Conservation (phyloP, 2,113 vertebrate genomes). For the Scytalopus superciliaris region DNA sequence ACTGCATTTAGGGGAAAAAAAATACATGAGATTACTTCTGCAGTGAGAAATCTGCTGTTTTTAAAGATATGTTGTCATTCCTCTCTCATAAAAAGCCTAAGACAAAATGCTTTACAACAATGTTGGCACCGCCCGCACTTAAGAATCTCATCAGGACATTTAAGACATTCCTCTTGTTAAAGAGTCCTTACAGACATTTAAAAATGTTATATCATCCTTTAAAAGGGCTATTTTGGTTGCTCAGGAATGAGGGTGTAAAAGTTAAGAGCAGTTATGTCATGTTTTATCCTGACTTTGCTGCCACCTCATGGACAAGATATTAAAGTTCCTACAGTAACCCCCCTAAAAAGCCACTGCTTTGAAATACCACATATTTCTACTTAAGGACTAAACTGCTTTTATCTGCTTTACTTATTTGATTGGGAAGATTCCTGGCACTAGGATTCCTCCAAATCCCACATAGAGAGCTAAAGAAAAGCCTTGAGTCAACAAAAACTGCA, state of each 20-base stretch:
- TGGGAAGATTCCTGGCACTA: not conserved
- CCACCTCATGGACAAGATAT: conserved; percentile 56
- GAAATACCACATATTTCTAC: not conserved
- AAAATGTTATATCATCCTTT: not conserved
- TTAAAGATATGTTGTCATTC: not conserved
- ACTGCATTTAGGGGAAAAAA: not conserved
- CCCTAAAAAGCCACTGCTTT: not conserved
- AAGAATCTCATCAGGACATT: not conserved
- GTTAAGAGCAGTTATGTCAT: not conserved
- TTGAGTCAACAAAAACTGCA: conserved; percentile 34
- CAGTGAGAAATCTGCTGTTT: not conserved
- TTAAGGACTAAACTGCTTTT: not conserved
- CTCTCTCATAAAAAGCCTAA: not conserved
- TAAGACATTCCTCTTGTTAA: not conserved
- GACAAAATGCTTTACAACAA: not conserved
- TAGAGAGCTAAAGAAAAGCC: conserved; percentile 9
- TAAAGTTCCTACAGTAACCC: not conserved
- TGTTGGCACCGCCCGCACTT: rapidly evolving
- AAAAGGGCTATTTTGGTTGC: not conserved
- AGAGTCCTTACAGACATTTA: not conserved
- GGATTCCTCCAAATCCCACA: not conserved
- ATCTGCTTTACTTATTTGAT: not conserved
- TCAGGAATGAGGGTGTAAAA: not conserved
- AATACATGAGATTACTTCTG: not conserved
- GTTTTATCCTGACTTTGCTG: conserved; percentile 50